phyloP scores from a whole-genome alignment of 2,888 invertebrate species.

The Drosophila fungiperda region DNA sequence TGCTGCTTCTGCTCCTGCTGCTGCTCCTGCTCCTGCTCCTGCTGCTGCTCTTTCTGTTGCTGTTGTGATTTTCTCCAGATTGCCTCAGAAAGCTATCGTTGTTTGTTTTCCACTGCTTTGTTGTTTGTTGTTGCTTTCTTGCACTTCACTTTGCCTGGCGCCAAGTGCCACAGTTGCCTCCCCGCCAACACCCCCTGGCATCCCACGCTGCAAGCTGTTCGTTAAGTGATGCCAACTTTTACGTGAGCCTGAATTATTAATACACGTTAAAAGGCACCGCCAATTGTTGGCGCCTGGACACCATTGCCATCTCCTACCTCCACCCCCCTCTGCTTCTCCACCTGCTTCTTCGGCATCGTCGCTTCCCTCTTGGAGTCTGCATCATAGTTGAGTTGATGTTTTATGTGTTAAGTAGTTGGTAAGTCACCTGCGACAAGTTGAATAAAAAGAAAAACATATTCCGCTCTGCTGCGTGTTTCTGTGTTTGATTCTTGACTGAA shows the following conservation, averaged over 20 bases:
- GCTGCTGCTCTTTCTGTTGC: constrained; percentile 28
- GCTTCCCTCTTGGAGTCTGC: constrained; percentile 25
- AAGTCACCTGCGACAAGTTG: constrained; percentile 83
- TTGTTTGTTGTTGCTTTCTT: constrained; percentile 43
- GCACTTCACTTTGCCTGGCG: constrained; percentile 48
- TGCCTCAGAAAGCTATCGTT: constrained; percentile 54
- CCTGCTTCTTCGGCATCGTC: background rate
- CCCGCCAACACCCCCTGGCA: background rate
- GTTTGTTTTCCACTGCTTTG: constrained; percentile 40
- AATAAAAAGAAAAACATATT: constrained; percentile 70
- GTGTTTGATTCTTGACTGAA: constrained; percentile 3
- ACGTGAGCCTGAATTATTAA: constrained; percentile 83
- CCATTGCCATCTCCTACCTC: constrained; percentile 5
- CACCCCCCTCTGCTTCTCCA: background rate
- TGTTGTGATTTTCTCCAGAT: constrained; percentile 65
- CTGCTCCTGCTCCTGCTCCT: constrained; percentile 27
- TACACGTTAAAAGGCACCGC: constrained; percentile 79
- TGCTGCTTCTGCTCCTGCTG: constrained; percentile 29
- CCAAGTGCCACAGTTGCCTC: constrained; percentile 17
- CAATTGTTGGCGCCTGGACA: constrained; percentile 69
- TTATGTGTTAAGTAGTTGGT: constrained; percentile 79
- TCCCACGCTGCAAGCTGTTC: constrained; percentile 26
- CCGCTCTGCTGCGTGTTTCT: constrained; percentile 2
- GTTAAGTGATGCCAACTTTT: constrained; percentile 78
- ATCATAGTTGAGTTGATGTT: constrained; percentile 73